Percentiles rank a stretch among this genome's conserved stretches.
phyloP scores from a whole-genome alignment of 2,888 invertebrate genomes.

The Heteropelma amictum region DNA sequence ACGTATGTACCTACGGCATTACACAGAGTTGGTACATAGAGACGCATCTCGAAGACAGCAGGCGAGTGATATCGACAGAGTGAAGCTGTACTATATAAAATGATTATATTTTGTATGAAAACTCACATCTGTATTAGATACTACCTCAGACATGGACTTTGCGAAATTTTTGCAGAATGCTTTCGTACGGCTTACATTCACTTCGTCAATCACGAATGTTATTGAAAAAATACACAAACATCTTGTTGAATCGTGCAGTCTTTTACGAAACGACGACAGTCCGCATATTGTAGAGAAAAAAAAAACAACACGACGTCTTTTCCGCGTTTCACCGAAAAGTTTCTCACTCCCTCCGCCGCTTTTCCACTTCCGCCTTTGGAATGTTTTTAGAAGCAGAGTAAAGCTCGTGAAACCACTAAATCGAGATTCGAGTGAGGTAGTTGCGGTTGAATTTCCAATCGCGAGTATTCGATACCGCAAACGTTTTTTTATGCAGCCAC shows the following conservation, averaged over 20 bases:
- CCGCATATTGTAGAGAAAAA: too few relatives aligned
- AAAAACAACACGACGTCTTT: too few relatives aligned
- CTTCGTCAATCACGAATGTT: too few relatives aligned
- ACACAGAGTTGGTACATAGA: background rate
- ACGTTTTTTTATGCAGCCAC: slow-evolving; percentile 30
- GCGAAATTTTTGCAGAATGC: too few relatives aligned
- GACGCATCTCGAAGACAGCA: background rate
- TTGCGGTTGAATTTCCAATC: slow-evolving; percentile 52
- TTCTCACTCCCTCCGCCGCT: background rate
- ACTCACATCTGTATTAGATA: too few relatives aligned
- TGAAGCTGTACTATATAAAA: too few relatives aligned
- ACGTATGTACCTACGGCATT: background rate
- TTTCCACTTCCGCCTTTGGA: background rate
- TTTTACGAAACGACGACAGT: too few relatives aligned
- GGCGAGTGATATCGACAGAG: slow-evolving; percentile 37
- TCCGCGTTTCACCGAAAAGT: background rate
- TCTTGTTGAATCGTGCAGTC: too few relatives aligned
- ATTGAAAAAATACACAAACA: too few relatives aligned
- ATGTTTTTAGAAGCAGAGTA: slow-evolving; percentile 32
- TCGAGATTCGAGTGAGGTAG: slow-evolving; percentile 26
- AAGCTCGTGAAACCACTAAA: slow-evolving; percentile 31
- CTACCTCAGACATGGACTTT: too few relatives aligned
- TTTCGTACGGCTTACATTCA: too few relatives aligned
- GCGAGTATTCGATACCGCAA: slow-evolving; percentile 56
- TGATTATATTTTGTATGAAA: too few relatives aligned